A percentile compares a stretch with the other conserved stretches of the same genome.
phyloP scores from a whole-genome alignment of 2,113 vertebrate genomes.

The Planiliza haematocheilus region DNA sequence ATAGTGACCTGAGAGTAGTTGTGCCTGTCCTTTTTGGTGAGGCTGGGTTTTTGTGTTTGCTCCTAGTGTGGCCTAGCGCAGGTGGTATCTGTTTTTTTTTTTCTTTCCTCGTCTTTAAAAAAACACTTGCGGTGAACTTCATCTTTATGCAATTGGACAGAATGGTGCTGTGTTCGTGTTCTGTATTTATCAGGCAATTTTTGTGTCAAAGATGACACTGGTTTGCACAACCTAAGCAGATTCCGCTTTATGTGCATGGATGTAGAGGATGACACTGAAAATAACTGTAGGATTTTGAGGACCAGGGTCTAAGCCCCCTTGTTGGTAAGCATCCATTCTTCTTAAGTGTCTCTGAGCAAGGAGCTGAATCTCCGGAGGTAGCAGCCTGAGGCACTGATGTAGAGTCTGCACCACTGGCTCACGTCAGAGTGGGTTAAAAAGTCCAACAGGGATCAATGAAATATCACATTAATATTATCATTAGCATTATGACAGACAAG shows the following conservation, averaged over 20 bases:
- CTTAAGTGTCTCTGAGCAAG: slow-evolving; percentile 47
- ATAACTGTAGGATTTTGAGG: too few species aligned
- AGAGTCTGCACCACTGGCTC: slow-evolving; percentile 7
- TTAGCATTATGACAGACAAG: slow-evolving; percentile 61
- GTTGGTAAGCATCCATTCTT: slow-evolving; percentile 53
- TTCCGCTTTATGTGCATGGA: slow-evolving; percentile 24
- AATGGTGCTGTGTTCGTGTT: slow-evolving; percentile 17
- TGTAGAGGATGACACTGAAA: slow-evolving; percentile 37
- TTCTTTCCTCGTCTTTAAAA: slow-evolving; percentile 21
- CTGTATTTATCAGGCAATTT: slow-evolving; percentile 26
- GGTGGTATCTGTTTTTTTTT: slow-evolving; percentile 14
- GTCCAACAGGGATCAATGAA: slow-evolving; percentile 54
- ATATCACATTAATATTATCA: slow-evolving; percentile 63
- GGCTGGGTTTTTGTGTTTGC: slow-evolving; percentile 29
- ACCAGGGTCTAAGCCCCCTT: slow-evolving; percentile 49
- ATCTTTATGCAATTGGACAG: slow-evolving; percentile 25
- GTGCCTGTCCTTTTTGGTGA: slow-evolving; percentile 38
- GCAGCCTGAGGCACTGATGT: slow-evolving; percentile 7
- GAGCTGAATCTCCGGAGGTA: slow-evolving; percentile 17
- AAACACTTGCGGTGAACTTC: slow-evolving; percentile 33
- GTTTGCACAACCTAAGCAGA: slow-evolving; percentile 14
- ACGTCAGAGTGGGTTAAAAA: slow-evolving; percentile 13
- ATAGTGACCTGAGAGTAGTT: slow-evolving; percentile 61
- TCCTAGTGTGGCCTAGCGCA: slow-evolving; percentile 5
- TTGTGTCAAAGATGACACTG: slow-evolving; percentile 43